Conservation (phyloP, 2,797 vertebrate species). For the Euphonia xanthogaster region DNA sequence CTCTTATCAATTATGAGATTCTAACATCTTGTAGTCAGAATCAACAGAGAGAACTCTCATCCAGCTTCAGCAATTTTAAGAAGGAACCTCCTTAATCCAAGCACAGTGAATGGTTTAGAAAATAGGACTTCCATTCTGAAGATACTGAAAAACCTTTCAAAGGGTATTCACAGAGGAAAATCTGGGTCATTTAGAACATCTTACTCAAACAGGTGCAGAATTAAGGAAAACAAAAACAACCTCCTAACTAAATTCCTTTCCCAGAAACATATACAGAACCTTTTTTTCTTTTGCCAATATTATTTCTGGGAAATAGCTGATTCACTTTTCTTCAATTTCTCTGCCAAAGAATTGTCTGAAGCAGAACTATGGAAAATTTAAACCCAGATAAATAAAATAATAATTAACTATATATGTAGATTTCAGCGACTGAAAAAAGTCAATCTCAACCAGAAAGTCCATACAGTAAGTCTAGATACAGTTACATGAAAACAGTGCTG, state of each 20-base stretch:
- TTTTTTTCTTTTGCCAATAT: fast-evolving
- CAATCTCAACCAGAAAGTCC: neutral
- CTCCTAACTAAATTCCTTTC: neutral
- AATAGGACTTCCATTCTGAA: neutral
- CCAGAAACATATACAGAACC: neutral
- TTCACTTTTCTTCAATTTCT: neutral
- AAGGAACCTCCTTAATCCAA: neutral
- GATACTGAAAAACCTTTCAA: neutral
- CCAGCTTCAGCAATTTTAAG: neutral
- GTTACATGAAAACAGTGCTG: neutral
- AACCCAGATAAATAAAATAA: neutral
- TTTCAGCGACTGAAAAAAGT: neutral
- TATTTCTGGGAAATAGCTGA: neutral
- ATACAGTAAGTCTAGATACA: neutral
- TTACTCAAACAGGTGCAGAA: neutral
- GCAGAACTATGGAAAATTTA: neutral
- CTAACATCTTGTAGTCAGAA: neutral
- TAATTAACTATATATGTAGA: neutral
- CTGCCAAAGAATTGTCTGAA: neutral
- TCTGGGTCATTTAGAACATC: neutral
- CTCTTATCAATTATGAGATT: neutral
- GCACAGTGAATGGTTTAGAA: neutral
- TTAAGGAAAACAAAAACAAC: neutral
- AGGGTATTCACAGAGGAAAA: neutral
- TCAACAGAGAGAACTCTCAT: neutral